phyloP scores from a whole-genome alignment of 2,113 vertebrate species.

The Ciconia stormi region DNA sequence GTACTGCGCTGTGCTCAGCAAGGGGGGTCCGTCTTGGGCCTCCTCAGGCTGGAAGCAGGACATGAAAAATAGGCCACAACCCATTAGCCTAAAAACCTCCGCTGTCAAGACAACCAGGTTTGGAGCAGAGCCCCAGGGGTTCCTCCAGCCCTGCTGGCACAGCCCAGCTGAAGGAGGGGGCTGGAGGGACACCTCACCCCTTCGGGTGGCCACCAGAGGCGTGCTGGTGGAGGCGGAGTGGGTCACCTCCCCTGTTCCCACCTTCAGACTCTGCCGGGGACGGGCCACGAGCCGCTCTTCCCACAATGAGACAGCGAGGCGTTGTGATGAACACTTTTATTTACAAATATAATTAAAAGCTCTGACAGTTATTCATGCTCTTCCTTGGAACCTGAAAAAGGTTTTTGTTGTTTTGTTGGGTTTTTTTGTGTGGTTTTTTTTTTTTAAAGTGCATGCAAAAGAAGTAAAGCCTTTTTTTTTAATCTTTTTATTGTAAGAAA shows the following conservation, averaged over 20 bases:
- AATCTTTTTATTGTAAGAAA: conserved; percentile 91
- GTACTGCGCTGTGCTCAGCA: neutral
- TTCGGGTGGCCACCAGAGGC: accelerated
- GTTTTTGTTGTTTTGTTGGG: conserved; percentile 19
- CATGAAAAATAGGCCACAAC: neutral
- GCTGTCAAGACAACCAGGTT: accelerated
- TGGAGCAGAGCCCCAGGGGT: neutral
- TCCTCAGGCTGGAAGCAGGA: accelerated
- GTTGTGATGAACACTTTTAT: conserved; percentile 97
- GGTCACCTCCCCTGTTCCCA: neutral
- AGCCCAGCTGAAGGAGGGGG: neutral
- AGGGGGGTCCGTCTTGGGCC: neutral
- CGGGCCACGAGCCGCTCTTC: neutral
- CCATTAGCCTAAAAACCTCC: neutral
- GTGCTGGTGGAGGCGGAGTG: accelerated
- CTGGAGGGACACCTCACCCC: accelerated
- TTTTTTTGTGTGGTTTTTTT: neutral
- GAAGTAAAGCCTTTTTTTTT: conserved; percentile 92
- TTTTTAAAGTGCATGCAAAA: conserved; percentile 99
- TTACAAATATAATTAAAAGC: conserved; percentile 99
- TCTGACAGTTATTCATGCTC: conserved; percentile 95
- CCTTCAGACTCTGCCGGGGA: neutral
- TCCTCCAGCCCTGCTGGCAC: neutral
- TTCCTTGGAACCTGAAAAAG: conserved; percentile 88
- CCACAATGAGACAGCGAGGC: conserved; percentile 78